Evolutionary conservation across 23 tunicate species (phyloP).

Genomic region (Diplosoma virens): DNA sequence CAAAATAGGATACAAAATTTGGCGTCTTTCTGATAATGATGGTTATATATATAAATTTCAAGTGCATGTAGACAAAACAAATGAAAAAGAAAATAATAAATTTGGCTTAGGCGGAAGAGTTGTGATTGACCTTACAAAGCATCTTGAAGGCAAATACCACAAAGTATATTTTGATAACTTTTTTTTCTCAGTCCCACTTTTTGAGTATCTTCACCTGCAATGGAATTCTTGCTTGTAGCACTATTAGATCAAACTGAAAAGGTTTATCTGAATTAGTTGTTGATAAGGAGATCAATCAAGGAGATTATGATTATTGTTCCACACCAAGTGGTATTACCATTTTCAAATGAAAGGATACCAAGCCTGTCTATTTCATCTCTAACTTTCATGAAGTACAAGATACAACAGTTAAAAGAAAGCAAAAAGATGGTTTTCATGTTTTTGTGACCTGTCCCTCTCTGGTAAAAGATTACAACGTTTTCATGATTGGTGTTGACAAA

Average conservation of each 20-base stretch:
- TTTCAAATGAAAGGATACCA: conserved; percentile 8
- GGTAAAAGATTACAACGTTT: conserved; percentile 6
- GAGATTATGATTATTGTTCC: conserved; percentile 2
- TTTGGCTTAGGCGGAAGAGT: conserved; percentile 17
- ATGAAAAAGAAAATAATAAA: not conserved
- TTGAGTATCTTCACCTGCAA: not conserved
- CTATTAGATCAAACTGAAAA: conserved; percentile 12
- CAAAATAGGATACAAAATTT: conserved; percentile 21
- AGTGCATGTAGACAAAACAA: not conserved
- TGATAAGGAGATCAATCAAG: not conserved
- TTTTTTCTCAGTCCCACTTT: not conserved
- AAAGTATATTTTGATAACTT: conserved; percentile 21
- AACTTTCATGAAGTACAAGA: not conserved
- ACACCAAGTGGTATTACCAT: not conserved
- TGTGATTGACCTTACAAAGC: not conserved
- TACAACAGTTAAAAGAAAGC: not conserved
- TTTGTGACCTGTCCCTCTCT: not conserved
- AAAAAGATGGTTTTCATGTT: not conserved
- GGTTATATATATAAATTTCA: conserved; percentile 13
- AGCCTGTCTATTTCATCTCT: conserved; percentile 27
- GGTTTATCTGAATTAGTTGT: not conserved
- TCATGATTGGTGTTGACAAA: conserved; percentile 21
- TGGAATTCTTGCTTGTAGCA: conserved; percentile 18
- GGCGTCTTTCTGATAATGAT: not conserved
- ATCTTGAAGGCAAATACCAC: not conserved